Base-by-base conservation (phyloP, 2,797 vertebrate genomes). In the Zalophus californianus region DNA sequence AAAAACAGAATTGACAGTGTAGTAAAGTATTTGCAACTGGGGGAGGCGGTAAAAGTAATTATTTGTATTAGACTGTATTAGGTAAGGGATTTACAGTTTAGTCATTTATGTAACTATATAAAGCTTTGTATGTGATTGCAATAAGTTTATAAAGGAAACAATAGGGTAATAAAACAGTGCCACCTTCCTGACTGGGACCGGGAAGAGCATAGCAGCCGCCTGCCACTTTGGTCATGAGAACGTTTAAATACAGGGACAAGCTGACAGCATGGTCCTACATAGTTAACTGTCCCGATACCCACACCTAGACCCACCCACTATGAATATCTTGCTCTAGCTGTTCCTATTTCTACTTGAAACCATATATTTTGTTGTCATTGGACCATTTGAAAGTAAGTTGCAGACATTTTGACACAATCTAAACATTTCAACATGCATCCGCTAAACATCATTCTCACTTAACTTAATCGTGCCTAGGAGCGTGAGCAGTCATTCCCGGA, bases 241-340 rank as follows among this genome's bases (percentile, higher is more conserved):
- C 0, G 0, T 18, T 38, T 38, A 18, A 5, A 23, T 2, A 1
- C 0, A 15, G 58, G 83, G 62, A 16, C 48, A 9, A 1, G 8
- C 44, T 12, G 56, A 38, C 20, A 32, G 25, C 38, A 11, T 21
- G 84, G 27, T 44, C 27, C 20, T 44, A 5, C 5, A 20, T 50
- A 25, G 35, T 11, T 12, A 27, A 6, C 35, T 50, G 21, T 2
- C 41, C 54, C 32, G 66, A 44, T 56, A 4, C 60, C n/a, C 56
- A 3, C 29, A 1, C 41, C 58, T 68, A 7, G 41, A 32, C 23
- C 75, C 82, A 41, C 27, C 52, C 3, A 5, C 41, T 32, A 18
- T 70, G 52, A 54, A 5, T 64, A 2, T 60, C 56, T 4, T 21
- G 27, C 29, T 18, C 73, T 11, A 16, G 1, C 9, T 44, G 50